phyloP scores from a whole-genome alignment of 2,797 vertebrate genomes.

The Acomys russatus region DNA sequence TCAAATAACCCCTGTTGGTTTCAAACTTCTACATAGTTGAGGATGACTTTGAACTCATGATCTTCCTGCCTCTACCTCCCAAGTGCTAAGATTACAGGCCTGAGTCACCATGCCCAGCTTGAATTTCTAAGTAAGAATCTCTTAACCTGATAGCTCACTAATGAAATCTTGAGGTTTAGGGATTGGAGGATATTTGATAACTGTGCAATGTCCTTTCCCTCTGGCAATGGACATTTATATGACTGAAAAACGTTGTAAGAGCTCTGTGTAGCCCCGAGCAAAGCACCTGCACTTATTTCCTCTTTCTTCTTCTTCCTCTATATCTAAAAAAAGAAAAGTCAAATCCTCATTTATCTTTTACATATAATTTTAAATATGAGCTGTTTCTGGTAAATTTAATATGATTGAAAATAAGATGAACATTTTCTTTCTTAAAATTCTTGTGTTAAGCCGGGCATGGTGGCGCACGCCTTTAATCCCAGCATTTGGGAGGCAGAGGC shows the following conservation, averaged over 20 bases:
- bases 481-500: too few species aligned
- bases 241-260: constrained; percentile 60
- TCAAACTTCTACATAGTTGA: not conserved
- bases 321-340: constrained; percentile 83
- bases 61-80: not conserved
- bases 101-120: not conserved
- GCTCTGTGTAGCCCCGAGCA: constrained; percentile 62
- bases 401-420: constrained; percentile 77
- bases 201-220: not conserved
- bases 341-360: constrained; percentile 78
- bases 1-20: not conserved
- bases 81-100: not conserved
- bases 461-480: too few species aligned
- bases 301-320: constrained; percentile 84
- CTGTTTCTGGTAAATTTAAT: constrained; percentile 80
- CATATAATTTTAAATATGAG: constrained; percentile 80
- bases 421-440: constrained; percentile 76
- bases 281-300: constrained; percentile 85
- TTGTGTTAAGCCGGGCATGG: not conserved
- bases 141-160: constrained; percentile 47
- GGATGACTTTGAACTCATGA: not conserved
- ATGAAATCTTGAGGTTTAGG: not conserved
- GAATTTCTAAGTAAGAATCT: constrained; percentile 54
- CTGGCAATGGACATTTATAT: constrained; percentile 30
- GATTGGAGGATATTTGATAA: constrained; percentile 28